Evolutionary conservation across 2,888 invertebrate species (phyloP).

Genomic region (Pinctada fucata): DNA sequence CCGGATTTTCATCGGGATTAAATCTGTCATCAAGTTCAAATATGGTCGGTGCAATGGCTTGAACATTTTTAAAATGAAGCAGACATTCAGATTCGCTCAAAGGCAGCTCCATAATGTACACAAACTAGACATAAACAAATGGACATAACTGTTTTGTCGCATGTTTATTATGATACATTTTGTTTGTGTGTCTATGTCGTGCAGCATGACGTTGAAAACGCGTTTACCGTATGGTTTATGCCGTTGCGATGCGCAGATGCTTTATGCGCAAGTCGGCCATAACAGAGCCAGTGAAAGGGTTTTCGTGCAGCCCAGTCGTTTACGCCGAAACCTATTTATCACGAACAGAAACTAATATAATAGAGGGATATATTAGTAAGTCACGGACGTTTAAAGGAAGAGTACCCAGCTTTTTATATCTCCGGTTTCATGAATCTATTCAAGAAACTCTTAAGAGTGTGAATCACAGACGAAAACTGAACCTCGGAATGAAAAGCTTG

Average conservation of each 20-base stretch:
- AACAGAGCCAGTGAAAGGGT: constrained; percentile 20
- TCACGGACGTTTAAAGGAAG: constrained; percentile 38
- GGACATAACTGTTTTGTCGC: no score
- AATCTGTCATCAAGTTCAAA: constrained; percentile 75
- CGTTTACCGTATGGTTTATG: no score
- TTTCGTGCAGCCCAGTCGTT: constrained; percentile 33
- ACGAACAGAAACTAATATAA: constrained; percentile 29
- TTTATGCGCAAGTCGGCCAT: constrained; percentile 11
- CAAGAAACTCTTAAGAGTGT: constrained; percentile 26
- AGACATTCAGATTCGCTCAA: not conserved
- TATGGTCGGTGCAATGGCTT: constrained; percentile 77
- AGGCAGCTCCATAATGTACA: not conserved
- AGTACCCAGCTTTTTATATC: constrained; percentile 14
- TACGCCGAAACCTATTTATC: constrained; percentile 30
- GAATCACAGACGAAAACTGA: constrained; percentile 30
- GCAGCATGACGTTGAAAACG: no score
- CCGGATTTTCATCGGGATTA: constrained; percentile 75
- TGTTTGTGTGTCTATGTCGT: not conserved
- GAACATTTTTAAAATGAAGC: constrained; percentile 20
- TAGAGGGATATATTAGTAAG: constrained; percentile 35
- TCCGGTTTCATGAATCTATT: constrained; percentile 30
- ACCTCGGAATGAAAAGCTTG: constrained; percentile 18
- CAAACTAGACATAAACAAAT: no score
- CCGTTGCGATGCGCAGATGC: no score
- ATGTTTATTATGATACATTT: not conserved